These are phyloP conservation scores for Trissonchulus latispiculum DNA, from an alignment of 2,888 invertebrate genomes.

Conservation along the genomic window DNA sequence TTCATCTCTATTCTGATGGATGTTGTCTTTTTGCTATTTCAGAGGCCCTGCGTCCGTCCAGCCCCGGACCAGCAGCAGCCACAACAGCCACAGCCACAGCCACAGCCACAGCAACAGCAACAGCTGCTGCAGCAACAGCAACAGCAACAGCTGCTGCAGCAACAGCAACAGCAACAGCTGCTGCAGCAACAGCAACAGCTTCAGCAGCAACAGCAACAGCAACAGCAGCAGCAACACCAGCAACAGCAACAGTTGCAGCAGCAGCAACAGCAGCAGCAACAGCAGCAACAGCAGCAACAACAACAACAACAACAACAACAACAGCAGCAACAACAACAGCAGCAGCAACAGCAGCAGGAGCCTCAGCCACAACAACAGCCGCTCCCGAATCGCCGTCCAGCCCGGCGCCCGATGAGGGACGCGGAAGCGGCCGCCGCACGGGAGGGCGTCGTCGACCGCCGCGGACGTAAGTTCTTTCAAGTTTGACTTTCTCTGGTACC, in stretches of 20 bases:
- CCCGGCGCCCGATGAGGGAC: no score
- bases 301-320: slow-evolving; percentile 3
- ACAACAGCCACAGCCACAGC: neutral
- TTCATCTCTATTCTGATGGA: no score
- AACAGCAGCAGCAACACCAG: neutral
- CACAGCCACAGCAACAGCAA: neutral
- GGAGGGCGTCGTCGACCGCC: no score
- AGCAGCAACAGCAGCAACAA: neutral
- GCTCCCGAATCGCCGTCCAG: no score
- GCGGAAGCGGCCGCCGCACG: no score
- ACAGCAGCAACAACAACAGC: slow-evolving; percentile 1
- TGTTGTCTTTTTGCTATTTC: no score
- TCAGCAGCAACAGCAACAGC: neutral
- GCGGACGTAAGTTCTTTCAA: no score
- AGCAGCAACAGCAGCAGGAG: neutral
- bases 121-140: neutral
- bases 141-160: neutral
- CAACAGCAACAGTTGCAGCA: neutral
- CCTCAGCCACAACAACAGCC: neutral
- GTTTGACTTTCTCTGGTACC: no score
- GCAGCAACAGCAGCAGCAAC: neutral
- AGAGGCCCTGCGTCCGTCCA: no score
- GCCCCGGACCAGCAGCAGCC: neutral
- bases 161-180: neutral
- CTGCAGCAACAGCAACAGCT: neutral